Conservation (phyloP, 2,888 invertebrate genomes). For the Xanthorhoe designata region DNA sequence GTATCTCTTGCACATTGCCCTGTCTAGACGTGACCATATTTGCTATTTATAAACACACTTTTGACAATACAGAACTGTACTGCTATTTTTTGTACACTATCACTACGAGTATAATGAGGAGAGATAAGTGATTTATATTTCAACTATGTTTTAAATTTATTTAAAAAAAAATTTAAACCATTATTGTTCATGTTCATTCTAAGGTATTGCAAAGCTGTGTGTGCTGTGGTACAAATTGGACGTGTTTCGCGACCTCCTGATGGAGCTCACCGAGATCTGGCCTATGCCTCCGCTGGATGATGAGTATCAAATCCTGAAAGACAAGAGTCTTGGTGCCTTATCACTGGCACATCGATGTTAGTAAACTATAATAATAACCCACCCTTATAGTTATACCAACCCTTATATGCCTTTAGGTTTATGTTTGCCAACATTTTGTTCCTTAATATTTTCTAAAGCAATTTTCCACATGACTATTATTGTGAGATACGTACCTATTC, state of each 20-base stretch:
- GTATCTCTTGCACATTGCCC: slow-evolving; percentile 47
- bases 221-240: slow-evolving; percentile 76
- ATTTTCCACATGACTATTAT: too few species aligned
- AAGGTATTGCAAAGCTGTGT: slow-evolving; percentile 71
- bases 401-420: too few species aligned
- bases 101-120: too few species aligned
- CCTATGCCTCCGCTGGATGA: slow-evolving; percentile 68
- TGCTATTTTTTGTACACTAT: too few species aligned
- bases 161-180: too few species aligned
- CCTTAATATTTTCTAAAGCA: too few species aligned
- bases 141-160: too few species aligned
- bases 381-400: not conserved
- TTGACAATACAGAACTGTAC: slow-evolving; percentile 1
- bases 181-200: not conserved
- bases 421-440: too few species aligned
- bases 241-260: slow-evolving; percentile 66
- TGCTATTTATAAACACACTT: not conserved
- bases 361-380: slow-evolving; percentile 26
- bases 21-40: slow-evolving; percentile 39
- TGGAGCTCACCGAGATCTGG: slow-evolving; percentile 74
- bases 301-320: slow-evolving; percentile 64
- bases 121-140: too few species aligned
- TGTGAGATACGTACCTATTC: too few species aligned
- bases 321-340: slow-evolving; percentile 65
- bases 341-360: slow-evolving; percentile 70